phyloP scores from a whole-genome alignment of 2,113 vertebrate species.

The Prionailurus viverrinus region DNA sequence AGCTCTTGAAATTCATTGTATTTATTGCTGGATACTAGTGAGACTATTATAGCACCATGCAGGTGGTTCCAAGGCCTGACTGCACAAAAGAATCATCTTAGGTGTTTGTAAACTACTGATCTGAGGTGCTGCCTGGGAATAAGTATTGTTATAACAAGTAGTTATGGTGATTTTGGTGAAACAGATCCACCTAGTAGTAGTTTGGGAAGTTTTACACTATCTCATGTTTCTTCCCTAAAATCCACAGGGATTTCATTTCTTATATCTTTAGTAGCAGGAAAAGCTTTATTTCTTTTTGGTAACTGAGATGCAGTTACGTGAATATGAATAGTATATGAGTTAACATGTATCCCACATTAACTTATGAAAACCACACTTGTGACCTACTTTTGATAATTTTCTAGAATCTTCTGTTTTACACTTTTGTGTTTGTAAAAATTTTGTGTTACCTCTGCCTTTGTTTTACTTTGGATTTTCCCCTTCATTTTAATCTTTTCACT shows the following conservation, averaged over 20 bases:
- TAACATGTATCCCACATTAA: not conserved
- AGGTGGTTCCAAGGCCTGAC: not conserved
- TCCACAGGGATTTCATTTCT: not conserved
- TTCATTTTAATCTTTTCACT: not conserved
- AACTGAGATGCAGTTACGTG: not conserved
- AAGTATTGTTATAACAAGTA: not conserved
- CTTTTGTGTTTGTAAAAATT: not conserved
- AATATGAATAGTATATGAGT: not conserved
- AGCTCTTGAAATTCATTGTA: conserved; percentile 55
- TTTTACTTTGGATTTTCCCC: conserved; percentile 19
- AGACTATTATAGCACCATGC: not conserved
- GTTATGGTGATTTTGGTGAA: conserved; percentile 12
- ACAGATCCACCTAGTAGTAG: not conserved
- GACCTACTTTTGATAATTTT: conserved; percentile 20
- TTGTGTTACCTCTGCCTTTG: not conserved
- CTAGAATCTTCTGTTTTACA: not conserved
- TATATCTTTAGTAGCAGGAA: not conserved
- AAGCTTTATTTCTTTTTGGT: conserved; percentile 26
- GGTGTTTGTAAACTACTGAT: not conserved
- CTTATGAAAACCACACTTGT: not conserved
- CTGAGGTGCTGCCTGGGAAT: not conserved
- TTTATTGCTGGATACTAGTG: not conserved
- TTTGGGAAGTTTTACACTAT: not conserved
- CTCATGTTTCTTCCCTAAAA: not conserved
- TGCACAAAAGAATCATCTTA: not conserved